Percentiles rank a stretch among this genome's conserved stretches.
Evolutionary conservation across 2,113 vertebrate species (phyloP).

Genomic region (Uropsilus gracilis): DNA sequence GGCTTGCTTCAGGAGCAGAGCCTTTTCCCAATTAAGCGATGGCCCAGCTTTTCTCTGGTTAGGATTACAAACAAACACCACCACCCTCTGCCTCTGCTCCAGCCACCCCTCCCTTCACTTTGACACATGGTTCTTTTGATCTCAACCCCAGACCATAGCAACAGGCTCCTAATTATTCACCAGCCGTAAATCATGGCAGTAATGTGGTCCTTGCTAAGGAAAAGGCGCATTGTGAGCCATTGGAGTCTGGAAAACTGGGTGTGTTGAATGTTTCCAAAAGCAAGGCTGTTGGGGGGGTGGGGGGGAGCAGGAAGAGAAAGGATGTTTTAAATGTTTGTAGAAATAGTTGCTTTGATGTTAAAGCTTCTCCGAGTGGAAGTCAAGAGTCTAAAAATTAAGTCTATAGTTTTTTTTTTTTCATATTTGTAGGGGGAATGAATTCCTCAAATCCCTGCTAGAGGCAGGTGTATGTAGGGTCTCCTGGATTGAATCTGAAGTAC

Average conservation of each 20-base stretch:
- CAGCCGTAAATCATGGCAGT: slow-evolving; percentile 74
- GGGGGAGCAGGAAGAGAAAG: slow-evolving; percentile 70
- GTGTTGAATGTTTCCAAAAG: slow-evolving; percentile 72
- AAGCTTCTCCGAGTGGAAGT: slow-evolving; percentile 77
- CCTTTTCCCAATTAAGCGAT: slow-evolving; percentile 80
- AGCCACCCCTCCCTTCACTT: slow-evolving; percentile 52
- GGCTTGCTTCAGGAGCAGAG: slow-evolving; percentile 64
- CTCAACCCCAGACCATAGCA: slow-evolving; percentile 75
- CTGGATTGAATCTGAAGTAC: not conserved
- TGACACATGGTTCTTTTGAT: slow-evolving; percentile 75
- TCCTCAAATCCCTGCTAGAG: slow-evolving; percentile 40
- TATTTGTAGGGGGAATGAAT: slow-evolving; percentile 70
- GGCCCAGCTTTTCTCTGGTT: slow-evolving; percentile 73
- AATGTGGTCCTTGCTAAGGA: slow-evolving; percentile 64
- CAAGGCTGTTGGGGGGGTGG: slow-evolving; percentile 51
- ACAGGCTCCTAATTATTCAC: slow-evolving; percentile 76
- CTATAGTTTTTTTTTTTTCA: slow-evolving; percentile 60
- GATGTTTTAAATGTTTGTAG: slow-evolving; percentile 81
- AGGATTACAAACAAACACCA: slow-evolving; percentile 76
- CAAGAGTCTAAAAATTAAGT: slow-evolving; percentile 65
- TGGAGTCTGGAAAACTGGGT: slow-evolving; percentile 72
- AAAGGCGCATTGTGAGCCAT: slow-evolving; percentile 35
- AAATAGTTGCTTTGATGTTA: slow-evolving; percentile 82
- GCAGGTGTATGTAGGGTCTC: slow-evolving; percentile 57
- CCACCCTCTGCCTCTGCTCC: slow-evolving; percentile 26